A percentile compares a stretch with the other conserved stretches of the same genome.
phyloP scores from a whole-genome alignment of 2,888 invertebrate species.

The Pecten maximus region DNA sequence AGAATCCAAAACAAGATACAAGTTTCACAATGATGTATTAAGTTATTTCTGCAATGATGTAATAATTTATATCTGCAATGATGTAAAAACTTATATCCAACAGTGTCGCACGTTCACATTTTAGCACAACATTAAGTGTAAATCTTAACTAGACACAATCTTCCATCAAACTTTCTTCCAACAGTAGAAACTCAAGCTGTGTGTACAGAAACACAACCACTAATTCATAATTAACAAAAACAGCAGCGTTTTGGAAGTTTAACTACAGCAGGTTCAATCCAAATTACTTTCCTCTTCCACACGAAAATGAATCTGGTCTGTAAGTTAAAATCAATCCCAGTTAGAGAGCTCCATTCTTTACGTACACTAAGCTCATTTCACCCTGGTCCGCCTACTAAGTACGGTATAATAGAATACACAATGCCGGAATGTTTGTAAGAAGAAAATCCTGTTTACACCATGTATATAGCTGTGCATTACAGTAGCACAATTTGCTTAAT shows the following conservation, averaged over 20 bases:
- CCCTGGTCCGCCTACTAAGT: not conserved
- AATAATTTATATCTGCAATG: too few relatives aligned
- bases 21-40: too few relatives aligned
- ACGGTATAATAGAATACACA: not conserved
- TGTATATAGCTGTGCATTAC: not conserved
- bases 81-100: too few relatives aligned
- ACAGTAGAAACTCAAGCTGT: too few relatives aligned
- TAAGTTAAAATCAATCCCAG: not conserved
- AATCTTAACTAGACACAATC: too few relatives aligned
- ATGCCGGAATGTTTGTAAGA: not conserved
- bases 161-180: too few relatives aligned
- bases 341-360: not conserved
- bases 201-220: not conserved
- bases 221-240: not conserved
- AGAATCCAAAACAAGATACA: too few relatives aligned
- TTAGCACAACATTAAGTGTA: not conserved
- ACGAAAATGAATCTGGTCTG: not conserved
- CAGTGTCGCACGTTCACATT: not conserved
- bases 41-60: too few relatives aligned
- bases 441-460: not conserved
- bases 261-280: not conserved
- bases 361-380: slow-evolving; percentile 14
- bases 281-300: not conserved
- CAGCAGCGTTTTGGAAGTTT: not conserved
- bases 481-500: not conserved